Evolutionary conservation across 35 echinoderm and acorn worm genomes (phyloP).

Genomic region (Nesometra sesokonis): DNA sequence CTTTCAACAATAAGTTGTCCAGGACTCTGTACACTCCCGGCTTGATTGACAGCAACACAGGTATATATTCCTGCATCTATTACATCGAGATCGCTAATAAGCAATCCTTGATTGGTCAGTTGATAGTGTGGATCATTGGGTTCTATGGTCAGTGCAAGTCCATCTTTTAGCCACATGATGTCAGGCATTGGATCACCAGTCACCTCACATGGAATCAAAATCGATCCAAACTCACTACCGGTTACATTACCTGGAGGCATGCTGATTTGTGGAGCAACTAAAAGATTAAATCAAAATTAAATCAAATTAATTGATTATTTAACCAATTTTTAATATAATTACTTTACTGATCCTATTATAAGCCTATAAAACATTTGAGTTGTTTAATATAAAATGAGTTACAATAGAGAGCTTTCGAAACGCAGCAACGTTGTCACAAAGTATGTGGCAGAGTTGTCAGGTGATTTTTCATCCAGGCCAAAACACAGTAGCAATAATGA

Average conservation of each 20-base stretch:
- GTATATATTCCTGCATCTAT: conserved; percentile 43
- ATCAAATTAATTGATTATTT: no score
- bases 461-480: no score
- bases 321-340: no score
- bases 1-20: conserved; percentile 68
- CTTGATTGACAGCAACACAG: conserved; percentile 56
- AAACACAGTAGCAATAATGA: no score
- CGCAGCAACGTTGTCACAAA: no score
- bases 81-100: conserved; percentile 24
- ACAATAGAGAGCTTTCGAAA: no score
- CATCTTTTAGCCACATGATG: conserved; percentile 76
- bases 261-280: conserved; percentile 70
- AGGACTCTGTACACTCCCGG: conserved; percentile 29
- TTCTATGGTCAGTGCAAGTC: conserved; percentile 19
- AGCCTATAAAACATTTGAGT: no score
- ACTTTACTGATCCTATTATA: no score
- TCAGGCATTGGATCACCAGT: conserved; percentile 57
- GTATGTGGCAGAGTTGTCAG: no score
- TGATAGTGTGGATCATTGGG: conserved; percentile 38
- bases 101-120: conserved; percentile 52
- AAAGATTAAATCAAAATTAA: no score
- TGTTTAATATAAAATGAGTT: no score
- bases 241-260: conserved; percentile 25
- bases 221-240: conserved; percentile 24
- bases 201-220: conserved; percentile 51